phyloP scores from a whole-genome alignment of 2,888 invertebrate species.

The Thecocarcelia acutangulata region DNA sequence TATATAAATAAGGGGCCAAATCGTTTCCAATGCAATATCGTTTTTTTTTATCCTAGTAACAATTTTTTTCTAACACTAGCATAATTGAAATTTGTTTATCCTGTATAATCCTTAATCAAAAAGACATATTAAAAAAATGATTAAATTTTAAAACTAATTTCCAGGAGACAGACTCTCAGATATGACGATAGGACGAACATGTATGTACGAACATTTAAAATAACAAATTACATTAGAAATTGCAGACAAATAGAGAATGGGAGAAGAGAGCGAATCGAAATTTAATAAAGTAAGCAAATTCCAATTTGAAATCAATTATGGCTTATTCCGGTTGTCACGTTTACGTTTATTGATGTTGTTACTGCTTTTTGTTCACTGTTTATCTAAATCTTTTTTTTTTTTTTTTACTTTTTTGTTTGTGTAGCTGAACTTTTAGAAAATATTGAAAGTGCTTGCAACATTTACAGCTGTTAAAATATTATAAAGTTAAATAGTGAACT shows the following conservation, averaged over 20 bases:
- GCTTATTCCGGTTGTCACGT: slow-evolving; percentile 30
- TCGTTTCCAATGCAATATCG: not conserved
- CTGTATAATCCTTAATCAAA: not conserved
- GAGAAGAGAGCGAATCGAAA: slow-evolving; percentile 7
- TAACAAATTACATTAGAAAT: slow-evolving; percentile 35
- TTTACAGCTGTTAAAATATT: slow-evolving; percentile 38
- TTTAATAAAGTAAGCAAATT: slow-evolving; percentile 53
- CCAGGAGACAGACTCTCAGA: slow-evolving; percentile 45
- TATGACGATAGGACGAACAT: slow-evolving; percentile 20
- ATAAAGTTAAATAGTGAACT: slow-evolving; percentile 9
- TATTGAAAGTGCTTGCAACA: not conserved
- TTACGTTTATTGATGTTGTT: slow-evolving; percentile 11
- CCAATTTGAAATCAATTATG: slow-evolving; percentile 61
- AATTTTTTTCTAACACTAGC: not conserved
- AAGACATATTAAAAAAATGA: slow-evolving; percentile 1
- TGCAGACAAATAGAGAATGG: slow-evolving; percentile 29
- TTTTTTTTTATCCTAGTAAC: not conserved
- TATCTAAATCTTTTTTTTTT: not conserved
- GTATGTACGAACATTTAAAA: slow-evolving; percentile 22
- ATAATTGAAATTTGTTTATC: not conserved
- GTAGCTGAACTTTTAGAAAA: not conserved
- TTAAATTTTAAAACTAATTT: slow-evolving; percentile 30
- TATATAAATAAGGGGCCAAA: no score
- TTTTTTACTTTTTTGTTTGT: slow-evolving; percentile 12
- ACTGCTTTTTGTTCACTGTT: slow-evolving; percentile 9